Percentiles rank a stretch among this genome's conserved stretches.
phyloP scores from a whole-genome alignment of 2,888 invertebrate genomes.

The Lithophane socia region DNA sequence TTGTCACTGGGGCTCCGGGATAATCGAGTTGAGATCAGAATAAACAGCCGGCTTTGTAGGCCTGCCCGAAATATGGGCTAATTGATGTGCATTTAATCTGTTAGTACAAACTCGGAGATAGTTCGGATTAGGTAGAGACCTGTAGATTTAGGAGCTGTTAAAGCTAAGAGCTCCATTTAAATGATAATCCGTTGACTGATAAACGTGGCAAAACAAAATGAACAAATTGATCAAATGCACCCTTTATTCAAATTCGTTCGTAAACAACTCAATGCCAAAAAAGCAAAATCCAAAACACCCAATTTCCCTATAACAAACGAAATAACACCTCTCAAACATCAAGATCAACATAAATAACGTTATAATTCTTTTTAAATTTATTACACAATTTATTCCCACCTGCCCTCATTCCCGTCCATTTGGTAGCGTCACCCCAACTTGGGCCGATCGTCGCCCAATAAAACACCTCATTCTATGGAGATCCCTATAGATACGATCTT shows the following conservation, averaged over 20 bases:
- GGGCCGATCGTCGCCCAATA: conserved; percentile 76
- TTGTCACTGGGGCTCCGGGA: conserved; percentile 63
- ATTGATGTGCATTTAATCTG: conserved; percentile 63
- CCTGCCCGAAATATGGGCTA: conserved; percentile 51
- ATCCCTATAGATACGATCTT: conserved; percentile 77
- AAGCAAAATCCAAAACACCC: conserved; percentile 22
- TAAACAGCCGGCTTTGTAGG: conserved; percentile 52
- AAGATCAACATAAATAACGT: conserved; percentile 59
- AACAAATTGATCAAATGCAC: conserved; percentile 13
- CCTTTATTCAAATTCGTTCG: conserved; percentile 40
- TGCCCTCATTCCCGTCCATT: conserved; percentile 62
- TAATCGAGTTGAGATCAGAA: conserved; percentile 64
- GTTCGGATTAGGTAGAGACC: conserved; percentile 28
- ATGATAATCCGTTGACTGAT: conserved; percentile 19
- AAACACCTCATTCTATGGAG: conserved; percentile 80
- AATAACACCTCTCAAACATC: conserved; percentile 56
- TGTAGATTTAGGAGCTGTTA: conserved; percentile 34
- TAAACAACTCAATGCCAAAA: conserved; percentile 45
- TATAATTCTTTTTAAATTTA: conserved; percentile 67
- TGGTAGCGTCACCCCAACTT: conserved; percentile 66
- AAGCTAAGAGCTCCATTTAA: background rate
- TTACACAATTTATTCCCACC: conserved; percentile 65
- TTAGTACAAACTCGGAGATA: conserved; percentile 29
- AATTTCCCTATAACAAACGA: conserved; percentile 57
- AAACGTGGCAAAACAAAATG: conserved; percentile 8